Base-by-base conservation (phyloP, 2,888 invertebrate species). In the Pterostichus niger region DNA sequence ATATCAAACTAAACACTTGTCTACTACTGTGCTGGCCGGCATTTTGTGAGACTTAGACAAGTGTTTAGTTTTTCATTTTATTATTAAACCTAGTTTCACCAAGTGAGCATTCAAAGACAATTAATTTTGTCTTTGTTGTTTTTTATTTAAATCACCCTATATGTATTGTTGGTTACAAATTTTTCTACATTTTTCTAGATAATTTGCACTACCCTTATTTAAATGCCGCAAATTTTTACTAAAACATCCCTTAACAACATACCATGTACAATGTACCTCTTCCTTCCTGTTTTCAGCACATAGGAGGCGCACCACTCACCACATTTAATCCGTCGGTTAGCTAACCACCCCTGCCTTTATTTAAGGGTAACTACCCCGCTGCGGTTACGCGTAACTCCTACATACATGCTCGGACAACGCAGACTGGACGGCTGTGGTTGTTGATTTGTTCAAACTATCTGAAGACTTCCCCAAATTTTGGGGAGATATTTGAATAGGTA, bases 351-450 rank as follows among this genome's bases (percentile, higher is more conserved):
- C 49, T 13, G 11, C n/a, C 10, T 11, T 13, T 49, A 49, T 49
- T 49, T 13, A 49, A 10, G 49, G 49, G n/a, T 13, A 6, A 49
- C 49, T n/a, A n/a, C 49, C 49, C 49, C n/a, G 5, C 49, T 49
- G 49, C 49, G 49, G 49, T 13, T 49, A 49, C 49, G 49, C 49
- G 49, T 49, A 49, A 49, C 49, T 49, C 13, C 40, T 49, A 49
- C 49, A 49, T 49, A 49, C 49, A 49, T n/a, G 49, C 13, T 49
- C n/a, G 6, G 11, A 49, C 49, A 49, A 49, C 49, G 13, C 49
- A 10, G 49, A 2, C 46, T 10, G 46, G 46, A 49, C 6, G 49
- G 11, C n/a, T 49, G 49, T 49, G 49, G 49, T 49, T 49, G 49
- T n/a, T 49, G 49, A 49, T 49, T 49, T 49, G 49, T 49, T 1